Base-by-base conservation (phyloP, 2,113 vertebrate species). In the Lethenteron reissneri region DNA sequence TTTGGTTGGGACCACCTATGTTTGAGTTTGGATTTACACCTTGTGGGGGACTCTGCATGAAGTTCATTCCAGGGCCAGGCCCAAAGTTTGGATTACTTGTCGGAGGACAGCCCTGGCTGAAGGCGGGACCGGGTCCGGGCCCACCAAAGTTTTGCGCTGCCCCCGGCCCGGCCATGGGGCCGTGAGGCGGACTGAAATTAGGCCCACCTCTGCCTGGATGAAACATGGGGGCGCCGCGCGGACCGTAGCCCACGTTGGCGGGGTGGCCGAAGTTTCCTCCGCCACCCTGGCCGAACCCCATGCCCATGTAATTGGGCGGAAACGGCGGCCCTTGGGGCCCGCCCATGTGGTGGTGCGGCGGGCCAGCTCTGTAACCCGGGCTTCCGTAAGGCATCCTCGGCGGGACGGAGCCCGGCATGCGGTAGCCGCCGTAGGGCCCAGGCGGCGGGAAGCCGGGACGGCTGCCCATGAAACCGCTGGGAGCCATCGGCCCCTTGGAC, bases 281-380 rank as follows among this genome's bases (percentile, higher is more conserved):
- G 25, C 64, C 64, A 0, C 77, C 82, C 0, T 83, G 81, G 71
- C 78, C 77, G 2, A 86, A 84, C 74, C 75, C 78, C 72, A 84
- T 78, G 8, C 88, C 87, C 76, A 96, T 83, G 77, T 90, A 88
- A 74, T 87, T 85, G 75, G 84, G 87, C 58, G 82, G 78, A 77
- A 88, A 86, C 1, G 80, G 78, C 71, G 82, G 83, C 9, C 81
- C 79, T 2, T 64, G n/a, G 17, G 88, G 87, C 72, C 80, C 84
- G 78, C 84, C 80, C 75, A 85, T 81, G 2, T 82, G 78, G 71
- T 84, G 86, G 19, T n/a, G 64, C 25, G 64, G 25, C n/a, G 80
- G 80, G 15, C 78, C 78, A 70, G 83, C 81, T 21, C 83, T 86
- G 0, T 80, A 81, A 1, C 85, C 83, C 25, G 82, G 79, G 17